A percentile compares a stretch with the other conserved stretches of the same genome.
phyloP scores from a whole-genome alignment of 2,888 invertebrate species.

The Craniophora ligustri region DNA sequence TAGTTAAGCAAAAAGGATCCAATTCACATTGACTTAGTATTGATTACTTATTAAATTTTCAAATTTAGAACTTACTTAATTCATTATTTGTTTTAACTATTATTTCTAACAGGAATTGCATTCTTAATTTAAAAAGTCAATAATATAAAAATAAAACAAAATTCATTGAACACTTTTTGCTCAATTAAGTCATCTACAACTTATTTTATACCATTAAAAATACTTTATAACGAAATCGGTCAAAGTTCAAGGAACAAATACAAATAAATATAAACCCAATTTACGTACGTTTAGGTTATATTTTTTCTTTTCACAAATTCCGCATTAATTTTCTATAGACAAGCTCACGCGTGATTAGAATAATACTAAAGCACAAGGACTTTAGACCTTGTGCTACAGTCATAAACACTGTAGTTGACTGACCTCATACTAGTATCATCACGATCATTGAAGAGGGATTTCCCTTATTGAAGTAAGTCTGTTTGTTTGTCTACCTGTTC shows the following conservation, averaged over 20 bases:
- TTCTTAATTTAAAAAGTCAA: too few species aligned
- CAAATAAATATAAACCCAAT: background rate
- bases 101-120: too few species aligned
- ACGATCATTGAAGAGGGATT: slow-evolving; percentile 19
- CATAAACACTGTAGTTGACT: background rate
- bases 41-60: too few species aligned
- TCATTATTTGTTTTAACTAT: too few species aligned
- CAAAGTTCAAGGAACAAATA: background rate
- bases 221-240: background rate
- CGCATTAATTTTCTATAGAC: background rate
- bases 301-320: background rate
- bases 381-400: background rate
- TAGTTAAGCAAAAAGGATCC: too few species aligned
- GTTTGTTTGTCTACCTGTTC: background rate
- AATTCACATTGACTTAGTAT: too few species aligned
- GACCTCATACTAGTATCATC: background rate
- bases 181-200: too few species aligned
- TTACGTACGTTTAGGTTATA: too few species aligned
- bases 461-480: slow-evolving; percentile 24
- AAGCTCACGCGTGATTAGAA: background rate
- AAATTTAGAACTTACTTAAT: too few species aligned
- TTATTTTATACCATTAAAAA: background rate
- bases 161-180: too few species aligned
- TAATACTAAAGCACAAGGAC: background rate
- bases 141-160: too few species aligned